These are phyloP conservation scores for Guaruba guarouba DNA, from an alignment of 2,113 vertebrate genomes.

Conservation along the genomic window DNA sequence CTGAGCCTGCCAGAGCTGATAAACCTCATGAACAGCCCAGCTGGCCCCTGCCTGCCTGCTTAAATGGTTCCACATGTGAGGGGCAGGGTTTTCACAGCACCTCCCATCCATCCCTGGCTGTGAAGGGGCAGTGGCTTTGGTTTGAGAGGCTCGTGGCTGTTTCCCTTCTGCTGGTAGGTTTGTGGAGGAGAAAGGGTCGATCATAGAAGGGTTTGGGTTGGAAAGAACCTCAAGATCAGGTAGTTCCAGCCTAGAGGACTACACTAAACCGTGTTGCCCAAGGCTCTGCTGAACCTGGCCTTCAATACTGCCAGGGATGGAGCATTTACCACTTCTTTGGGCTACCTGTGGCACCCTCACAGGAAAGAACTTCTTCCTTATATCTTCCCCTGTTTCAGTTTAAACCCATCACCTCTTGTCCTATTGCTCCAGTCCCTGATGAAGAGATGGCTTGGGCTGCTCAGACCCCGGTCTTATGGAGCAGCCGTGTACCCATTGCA, in stretches of 20 bases:
- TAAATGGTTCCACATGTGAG: neutral
- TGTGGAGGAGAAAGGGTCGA: neutral
- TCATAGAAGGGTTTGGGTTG: neutral
- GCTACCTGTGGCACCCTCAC: neutral
- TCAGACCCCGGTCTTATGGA: neutral
- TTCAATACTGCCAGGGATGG: neutral
- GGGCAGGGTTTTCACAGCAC: neutral
- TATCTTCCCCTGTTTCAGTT: neutral
- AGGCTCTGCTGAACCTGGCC: neutral
- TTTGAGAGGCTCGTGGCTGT: neutral
- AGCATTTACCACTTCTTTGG: neutral
- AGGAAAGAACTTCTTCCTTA: neutral
- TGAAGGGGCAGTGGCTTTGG: fast-evolving
- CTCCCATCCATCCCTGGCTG: neutral
- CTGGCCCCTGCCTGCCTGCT: neutral
- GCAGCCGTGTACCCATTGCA: fast-evolving
- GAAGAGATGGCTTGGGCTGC: neutral
- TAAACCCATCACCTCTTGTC: neutral
- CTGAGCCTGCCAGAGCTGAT: neutral
- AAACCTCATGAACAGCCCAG: neutral
- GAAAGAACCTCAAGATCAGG: neutral
- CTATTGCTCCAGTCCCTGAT: neutral
- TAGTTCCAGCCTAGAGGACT: neutral
- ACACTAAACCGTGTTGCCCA: neutral
- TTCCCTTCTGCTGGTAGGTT: neutral